Evolutionary conservation across 2,797 vertebrate genomes (phyloP).

Genomic region (Cephalopachus bancanus): DNA sequence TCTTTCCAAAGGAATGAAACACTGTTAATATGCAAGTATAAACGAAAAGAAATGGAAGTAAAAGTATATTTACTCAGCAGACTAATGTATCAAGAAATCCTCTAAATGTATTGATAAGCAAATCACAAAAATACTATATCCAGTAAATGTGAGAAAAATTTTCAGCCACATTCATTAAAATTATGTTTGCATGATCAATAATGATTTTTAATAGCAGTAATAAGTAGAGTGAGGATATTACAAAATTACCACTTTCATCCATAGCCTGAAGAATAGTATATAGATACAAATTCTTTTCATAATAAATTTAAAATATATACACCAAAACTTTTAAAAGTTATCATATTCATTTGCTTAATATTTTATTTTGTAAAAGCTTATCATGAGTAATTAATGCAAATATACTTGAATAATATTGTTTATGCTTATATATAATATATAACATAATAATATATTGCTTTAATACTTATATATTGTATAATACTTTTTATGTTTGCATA

Average conservation of each 20-base stretch:
- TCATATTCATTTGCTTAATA: not conserved
- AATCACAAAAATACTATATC: not conserved
- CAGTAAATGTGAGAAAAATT: not conserved
- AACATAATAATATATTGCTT: too few relatives aligned
- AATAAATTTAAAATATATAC: not conserved
- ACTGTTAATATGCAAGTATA: not conserved
- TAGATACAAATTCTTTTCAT: not conserved
- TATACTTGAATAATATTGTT: not conserved
- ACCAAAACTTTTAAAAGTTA: not conserved
- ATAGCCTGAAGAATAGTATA: not conserved
- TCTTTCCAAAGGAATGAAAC: not conserved
- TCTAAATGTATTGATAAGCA: not conserved
- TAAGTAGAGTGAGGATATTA: not conserved
- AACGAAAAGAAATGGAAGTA: not conserved
- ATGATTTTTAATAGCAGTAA: not conserved
- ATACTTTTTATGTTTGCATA: too few relatives aligned
- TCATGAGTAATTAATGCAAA: not conserved
- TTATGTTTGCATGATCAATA: not conserved
- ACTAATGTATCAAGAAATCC: not conserved
- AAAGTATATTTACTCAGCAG: not conserved
- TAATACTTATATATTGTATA: not conserved
- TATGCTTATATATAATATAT: too few relatives aligned
- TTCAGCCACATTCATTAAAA: not conserved
- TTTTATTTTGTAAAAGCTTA: not conserved
- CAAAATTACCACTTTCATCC: not conserved